Evolutionary conservation across 1,140 invertebrate species (phyloP).

Genomic region (Leptinotarsa undecemlineata): DNA sequence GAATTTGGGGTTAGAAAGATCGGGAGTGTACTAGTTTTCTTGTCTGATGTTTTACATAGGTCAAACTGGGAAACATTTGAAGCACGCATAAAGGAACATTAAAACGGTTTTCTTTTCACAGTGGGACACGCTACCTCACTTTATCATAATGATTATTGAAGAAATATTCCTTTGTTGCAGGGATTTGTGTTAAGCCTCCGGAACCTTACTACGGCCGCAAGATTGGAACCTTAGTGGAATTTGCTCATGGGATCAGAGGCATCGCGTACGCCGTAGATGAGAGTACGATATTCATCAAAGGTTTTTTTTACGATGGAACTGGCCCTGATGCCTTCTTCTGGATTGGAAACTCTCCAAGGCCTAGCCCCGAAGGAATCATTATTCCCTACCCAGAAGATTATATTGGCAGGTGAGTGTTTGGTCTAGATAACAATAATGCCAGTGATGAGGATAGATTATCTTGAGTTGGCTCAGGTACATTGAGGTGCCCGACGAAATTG

Average conservation of each 20-base stretch:
- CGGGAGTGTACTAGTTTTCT: background rate
- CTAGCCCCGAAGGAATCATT: constrained; percentile 77
- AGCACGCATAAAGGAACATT: no score
- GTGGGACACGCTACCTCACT: background rate
- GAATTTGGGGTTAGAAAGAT: no score
- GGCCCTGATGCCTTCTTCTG: constrained; percentile 86
- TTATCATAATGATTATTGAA: background rate
- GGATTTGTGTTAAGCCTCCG: constrained; percentile 56
- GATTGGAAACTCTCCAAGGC: constrained; percentile 77
- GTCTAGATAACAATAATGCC: background rate
- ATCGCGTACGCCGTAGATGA: constrained; percentile 86
- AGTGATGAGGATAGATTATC: constrained; percentile 4
- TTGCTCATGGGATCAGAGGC: constrained; percentile 77
- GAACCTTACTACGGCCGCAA: constrained; percentile 76
- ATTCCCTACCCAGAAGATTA: constrained; percentile 86
- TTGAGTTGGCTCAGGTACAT: constrained; percentile 19
- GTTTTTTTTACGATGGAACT: constrained; percentile 84
- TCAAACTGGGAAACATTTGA: no score
- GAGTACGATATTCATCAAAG: constrained; percentile 81
- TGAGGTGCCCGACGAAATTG: no score
- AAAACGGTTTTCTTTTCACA: background rate
- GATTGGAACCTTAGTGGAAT: constrained; percentile 71
- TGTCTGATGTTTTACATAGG: background rate
- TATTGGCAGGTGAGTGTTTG: constrained; percentile 65
- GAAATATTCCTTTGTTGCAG: constrained; percentile 47